Conservation (phyloP, 2,113 vertebrate genomes). For the Heliornis fulica region DNA sequence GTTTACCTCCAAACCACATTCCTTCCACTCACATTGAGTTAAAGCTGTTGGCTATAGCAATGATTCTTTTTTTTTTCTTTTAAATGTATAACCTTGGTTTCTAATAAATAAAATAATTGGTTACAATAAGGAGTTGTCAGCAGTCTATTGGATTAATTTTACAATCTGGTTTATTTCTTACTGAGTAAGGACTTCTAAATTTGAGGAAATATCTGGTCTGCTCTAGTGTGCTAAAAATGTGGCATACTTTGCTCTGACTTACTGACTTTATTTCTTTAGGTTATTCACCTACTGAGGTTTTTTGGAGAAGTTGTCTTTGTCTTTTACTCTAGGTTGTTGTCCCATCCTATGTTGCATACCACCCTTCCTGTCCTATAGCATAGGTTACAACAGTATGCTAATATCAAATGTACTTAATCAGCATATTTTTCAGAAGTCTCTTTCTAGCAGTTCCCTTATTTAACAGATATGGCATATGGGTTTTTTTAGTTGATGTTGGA, state of each 20-base stretch:
- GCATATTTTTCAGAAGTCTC: background rate
- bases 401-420: background rate
- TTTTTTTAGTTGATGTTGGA: background rate
- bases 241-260: background rate
- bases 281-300: background rate
- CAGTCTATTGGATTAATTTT: background rate
- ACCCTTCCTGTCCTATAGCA: background rate
- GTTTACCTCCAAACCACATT: background rate
- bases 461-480: background rate
- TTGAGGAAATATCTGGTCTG: background rate
- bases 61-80: slow-evolving; percentile 1
- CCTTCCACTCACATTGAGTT: background rate
- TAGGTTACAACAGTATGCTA: background rate
- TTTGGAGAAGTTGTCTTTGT: background rate
- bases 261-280: background rate
- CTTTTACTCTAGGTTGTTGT: background rate
- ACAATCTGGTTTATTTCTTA: background rate
- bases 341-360: no score
- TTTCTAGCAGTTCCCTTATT: background rate
- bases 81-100: background rate
- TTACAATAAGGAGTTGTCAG: background rate
- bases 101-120: background rate
- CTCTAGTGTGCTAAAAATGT: background rate
- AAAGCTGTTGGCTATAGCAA: background rate
- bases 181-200: background rate